Evolutionary conservation across 2,888 invertebrate species (phyloP).

Genomic region (Pegoplata infirma): DNA sequence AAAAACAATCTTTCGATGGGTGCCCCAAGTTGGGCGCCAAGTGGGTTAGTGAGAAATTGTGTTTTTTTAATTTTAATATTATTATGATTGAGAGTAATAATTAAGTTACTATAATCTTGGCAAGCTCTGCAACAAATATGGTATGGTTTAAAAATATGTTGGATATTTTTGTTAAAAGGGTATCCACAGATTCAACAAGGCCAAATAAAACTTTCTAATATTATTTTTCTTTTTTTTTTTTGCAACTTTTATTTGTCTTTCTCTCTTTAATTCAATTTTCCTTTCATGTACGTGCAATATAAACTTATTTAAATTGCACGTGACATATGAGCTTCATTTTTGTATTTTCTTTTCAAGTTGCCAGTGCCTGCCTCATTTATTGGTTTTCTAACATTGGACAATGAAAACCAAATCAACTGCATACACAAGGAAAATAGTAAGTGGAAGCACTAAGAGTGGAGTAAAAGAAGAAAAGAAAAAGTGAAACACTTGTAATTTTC

Average conservation of each 20-base stretch:
- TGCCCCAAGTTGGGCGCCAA: no score
- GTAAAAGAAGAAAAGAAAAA: background rate
- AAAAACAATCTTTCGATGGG: no score
- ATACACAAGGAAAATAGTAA: background rate
- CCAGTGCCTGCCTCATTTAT: constrained; percentile 13
- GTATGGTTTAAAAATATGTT: no score
- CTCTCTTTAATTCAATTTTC: constrained; percentile 44
- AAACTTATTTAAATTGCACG: constrained; percentile 49
- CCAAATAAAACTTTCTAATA: no score
- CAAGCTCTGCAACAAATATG: no score
- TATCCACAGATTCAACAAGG: no score
- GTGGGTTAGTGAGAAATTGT: no score
- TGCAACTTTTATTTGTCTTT: constrained; percentile 1
- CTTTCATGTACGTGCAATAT: constrained; percentile 33
- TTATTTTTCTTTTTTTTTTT: background rate
- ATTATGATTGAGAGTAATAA: no score
- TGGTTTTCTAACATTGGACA: constrained; percentile 25
- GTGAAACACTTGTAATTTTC: constrained; percentile 7
- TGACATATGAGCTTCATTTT: constrained; percentile 41
- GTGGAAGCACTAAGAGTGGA: background rate
- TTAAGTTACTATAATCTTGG: no score
- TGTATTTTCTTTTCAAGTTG: constrained; percentile 21
- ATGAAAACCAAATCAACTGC: constrained; percentile 26
- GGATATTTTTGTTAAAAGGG: no score
- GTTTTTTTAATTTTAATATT: no score